phyloP scores from a whole-genome alignment of 2,797 vertebrate genomes.

The Phaenicophaeus curvirostris region DNA sequence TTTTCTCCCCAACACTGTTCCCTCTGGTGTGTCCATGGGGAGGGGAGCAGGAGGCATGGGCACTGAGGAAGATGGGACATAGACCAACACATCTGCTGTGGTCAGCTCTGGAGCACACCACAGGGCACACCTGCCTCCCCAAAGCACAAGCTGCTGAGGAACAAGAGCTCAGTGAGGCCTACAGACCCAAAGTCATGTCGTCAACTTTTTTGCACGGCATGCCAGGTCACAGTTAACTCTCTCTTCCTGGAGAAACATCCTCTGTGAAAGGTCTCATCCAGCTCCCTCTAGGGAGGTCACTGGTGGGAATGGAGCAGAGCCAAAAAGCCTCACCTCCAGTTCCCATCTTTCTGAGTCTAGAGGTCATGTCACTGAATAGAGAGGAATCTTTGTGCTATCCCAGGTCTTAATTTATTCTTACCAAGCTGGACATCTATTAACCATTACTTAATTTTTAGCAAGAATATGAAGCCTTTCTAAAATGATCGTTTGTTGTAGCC shows the following conservation, averaged over 20 bases:
- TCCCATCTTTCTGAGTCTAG: background rate
- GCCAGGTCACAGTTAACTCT: background rate
- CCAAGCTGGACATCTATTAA: background rate
- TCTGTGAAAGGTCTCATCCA: background rate
- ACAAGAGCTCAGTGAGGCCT: background rate
- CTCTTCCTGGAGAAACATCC: background rate
- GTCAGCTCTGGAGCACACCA: background rate
- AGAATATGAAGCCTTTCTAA: background rate
- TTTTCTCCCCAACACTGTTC: background rate
- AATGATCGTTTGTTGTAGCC: background rate
- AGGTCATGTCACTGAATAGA: background rate
- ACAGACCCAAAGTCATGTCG: background rate
- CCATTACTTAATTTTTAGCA: background rate
- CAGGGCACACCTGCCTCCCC: accelerated
- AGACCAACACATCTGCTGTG: background rate
- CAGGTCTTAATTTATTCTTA: background rate
- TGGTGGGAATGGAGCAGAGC: background rate
- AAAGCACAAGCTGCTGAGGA: accelerated
- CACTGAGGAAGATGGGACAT: accelerated
- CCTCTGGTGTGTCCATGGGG: accelerated
- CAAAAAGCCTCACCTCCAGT: background rate
- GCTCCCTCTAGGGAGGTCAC: background rate
- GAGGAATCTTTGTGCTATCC: background rate
- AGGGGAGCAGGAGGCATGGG: accelerated
- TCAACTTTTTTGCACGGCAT: background rate